These are phyloP conservation scores for Xiphophorus hellerii DNA, from an alignment of 2,113 vertebrate species.

Conservation along the genomic window DNA sequence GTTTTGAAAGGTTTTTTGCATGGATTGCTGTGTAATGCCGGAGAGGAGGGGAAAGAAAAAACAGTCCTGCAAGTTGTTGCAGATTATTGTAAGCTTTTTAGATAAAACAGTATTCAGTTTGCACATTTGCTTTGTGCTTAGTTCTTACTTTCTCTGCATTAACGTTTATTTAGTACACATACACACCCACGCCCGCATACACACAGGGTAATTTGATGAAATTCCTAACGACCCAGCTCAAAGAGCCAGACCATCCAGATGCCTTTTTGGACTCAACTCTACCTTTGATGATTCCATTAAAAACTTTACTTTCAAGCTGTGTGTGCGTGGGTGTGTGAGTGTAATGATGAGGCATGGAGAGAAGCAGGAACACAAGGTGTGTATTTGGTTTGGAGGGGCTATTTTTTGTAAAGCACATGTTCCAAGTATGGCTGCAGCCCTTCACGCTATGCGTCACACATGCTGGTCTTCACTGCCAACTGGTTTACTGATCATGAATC, in stretches of 20 bases:
- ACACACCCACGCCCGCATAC: not conserved
- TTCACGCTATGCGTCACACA: conserved; percentile 79
- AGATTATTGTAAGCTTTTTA: not conserved
- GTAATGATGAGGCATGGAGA: not conserved
- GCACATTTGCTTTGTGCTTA: conserved; percentile 23
- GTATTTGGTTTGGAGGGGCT: conserved; percentile 21
- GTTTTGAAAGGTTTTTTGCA: conserved; percentile 7
- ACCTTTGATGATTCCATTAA: conserved; percentile 78
- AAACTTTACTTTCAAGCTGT: conserved; percentile 64
- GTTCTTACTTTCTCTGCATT: conserved; percentile 16
- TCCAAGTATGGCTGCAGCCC: conserved; percentile 64
- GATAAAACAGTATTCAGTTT: conserved; percentile 6
- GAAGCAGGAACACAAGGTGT: conserved; percentile 24
- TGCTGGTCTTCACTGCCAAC: conserved; percentile 66
- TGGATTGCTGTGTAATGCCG: not conserved
- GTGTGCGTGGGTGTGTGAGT: conserved; percentile 22
- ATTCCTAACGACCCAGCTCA: conserved; percentile 68
- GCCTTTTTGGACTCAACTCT: conserved; percentile 59
- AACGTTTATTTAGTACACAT: not conserved
- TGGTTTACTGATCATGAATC: conserved; percentile 71
- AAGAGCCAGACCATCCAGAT: conserved; percentile 67
- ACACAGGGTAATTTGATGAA: conserved; percentile 61
- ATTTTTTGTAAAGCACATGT: conserved; percentile 57
- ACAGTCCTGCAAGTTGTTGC: conserved; percentile 22
- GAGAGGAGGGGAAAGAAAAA: not conserved